phyloP scores from a whole-genome alignment of 2,797 vertebrate genomes.

The Eulemur albifrons region DNA sequence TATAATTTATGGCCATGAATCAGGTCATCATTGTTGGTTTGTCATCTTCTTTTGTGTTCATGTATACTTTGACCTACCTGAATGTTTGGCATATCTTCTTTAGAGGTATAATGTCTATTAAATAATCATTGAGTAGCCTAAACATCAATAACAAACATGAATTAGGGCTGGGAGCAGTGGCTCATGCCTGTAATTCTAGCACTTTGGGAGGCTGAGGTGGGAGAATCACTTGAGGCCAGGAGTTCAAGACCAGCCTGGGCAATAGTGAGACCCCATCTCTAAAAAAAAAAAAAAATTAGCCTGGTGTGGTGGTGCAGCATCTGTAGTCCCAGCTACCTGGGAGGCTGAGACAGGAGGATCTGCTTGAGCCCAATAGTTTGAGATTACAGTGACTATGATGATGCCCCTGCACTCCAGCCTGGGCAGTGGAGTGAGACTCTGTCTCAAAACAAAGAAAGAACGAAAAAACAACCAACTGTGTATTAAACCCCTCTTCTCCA shows the following conservation, averaged over 20 bases:
- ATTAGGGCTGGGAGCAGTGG: background rate
- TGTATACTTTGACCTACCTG: constrained; percentile 57
- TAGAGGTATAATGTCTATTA: constrained; percentile 56
- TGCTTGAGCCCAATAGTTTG: background rate
- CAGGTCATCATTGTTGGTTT: constrained; percentile 32
- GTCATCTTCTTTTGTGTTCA: constrained; percentile 37
- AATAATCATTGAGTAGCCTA: constrained; percentile 56
- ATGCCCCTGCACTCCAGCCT: too few relatives aligned
- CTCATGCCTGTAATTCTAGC: background rate
- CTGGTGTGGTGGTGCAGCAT: background rate
- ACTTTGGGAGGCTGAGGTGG: background rate
- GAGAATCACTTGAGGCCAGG: background rate
- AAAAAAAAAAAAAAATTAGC: background rate
- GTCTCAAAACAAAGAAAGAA: background rate
- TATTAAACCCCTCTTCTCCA: background rate
- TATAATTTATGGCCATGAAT: constrained; percentile 31
- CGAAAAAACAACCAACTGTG: background rate
- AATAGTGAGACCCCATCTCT: background rate
- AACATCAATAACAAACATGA: background rate
- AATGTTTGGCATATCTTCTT: constrained; percentile 71
- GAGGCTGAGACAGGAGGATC: background rate
- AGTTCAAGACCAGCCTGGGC: background rate
- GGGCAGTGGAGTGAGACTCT: background rate
- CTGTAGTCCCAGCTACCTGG: background rate
- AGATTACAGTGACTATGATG: background rate